Percentiles rank a stretch among this genome's conserved stretches.
These are phyloP conservation scores for Vultur gryphus DNA, from an alignment of 2,797 vertebrate genomes.

Conservation along the genomic window DNA sequence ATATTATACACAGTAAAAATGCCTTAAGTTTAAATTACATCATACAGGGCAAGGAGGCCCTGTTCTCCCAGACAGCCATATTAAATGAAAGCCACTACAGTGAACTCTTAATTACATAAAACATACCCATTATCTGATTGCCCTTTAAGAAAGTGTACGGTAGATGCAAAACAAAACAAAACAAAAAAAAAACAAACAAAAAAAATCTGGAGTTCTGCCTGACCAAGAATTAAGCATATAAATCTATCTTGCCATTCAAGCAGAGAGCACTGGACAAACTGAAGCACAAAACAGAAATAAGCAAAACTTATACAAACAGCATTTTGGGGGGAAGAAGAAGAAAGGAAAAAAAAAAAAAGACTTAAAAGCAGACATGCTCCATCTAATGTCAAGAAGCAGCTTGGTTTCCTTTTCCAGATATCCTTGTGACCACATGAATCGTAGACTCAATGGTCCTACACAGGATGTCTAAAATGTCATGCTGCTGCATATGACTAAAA, in stretches of 20 bases:
- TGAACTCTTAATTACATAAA: constrained; percentile 87
- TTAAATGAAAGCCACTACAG: constrained; percentile 92
- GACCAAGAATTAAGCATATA: constrained; percentile 82
- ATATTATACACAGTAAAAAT: constrained; percentile 99
- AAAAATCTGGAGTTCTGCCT: constrained; percentile 75
- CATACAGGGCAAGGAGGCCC: constrained; percentile 79
- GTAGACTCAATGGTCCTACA: constrained; percentile 95
- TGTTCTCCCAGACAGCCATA: constrained; percentile 90
- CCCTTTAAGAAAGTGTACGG: constrained; percentile 84
- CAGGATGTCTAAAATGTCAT: constrained; percentile 95
- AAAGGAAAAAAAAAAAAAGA: background rate
- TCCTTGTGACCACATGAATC: constrained; percentile 92
- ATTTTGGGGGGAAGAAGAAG: background rate
- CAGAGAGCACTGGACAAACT: constrained; percentile 85
- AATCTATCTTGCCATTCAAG: constrained; percentile 87
- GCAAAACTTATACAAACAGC: constrained; percentile 81
- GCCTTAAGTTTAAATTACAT: constrained; percentile 98
- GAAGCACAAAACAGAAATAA: constrained; percentile 84
- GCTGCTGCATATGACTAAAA: constrained; percentile 80
- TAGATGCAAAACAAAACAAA: constrained; percentile 76
- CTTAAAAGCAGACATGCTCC: constrained; percentile 82
- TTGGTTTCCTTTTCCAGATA: constrained; percentile 86
- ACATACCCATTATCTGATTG: constrained; percentile 85
- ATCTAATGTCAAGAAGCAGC: constrained; percentile 92
- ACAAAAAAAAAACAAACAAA: background rate